phyloP scores from a whole-genome alignment of 1,140 invertebrate genomes.

The Trichogramma pretiosum region DNA sequence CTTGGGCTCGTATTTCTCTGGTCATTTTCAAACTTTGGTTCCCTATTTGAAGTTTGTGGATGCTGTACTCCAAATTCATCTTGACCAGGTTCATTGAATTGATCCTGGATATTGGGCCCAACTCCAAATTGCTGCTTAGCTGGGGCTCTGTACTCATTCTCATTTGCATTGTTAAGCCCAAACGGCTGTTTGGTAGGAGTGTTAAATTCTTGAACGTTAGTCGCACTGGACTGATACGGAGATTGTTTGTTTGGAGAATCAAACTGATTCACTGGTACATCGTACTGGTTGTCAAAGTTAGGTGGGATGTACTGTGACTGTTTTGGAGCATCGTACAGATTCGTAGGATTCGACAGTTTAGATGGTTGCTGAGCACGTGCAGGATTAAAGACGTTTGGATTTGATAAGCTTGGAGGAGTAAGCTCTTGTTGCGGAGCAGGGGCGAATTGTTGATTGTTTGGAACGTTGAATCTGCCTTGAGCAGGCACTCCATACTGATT shows the following conservation, averaged over 20 bases:
- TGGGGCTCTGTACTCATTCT: no score
- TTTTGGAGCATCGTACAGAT: conserved; percentile 12
- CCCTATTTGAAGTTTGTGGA: no score
- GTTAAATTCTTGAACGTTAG: no score
- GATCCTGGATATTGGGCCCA: not conserved
- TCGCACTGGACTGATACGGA: no score
- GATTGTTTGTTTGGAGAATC: no score
- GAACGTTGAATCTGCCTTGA: conserved; percentile 6
- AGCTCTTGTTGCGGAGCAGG: conserved; percentile 19
- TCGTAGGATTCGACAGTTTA: conserved; percentile 27
- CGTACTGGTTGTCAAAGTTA: conserved; percentile 10
- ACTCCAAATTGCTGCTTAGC: conserved; percentile 17
- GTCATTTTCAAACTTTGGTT: no score
- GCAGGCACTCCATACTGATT: no score
- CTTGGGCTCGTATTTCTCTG: no score
- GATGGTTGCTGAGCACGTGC: conserved; percentile 20
- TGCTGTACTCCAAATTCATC: not conserved
- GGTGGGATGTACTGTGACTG: conserved; percentile 18
- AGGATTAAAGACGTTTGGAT: no score
- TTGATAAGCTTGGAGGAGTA: no score
- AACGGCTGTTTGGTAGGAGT: no score
- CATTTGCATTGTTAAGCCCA: no score
- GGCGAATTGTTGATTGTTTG: not conserved
- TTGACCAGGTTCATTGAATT: not conserved
- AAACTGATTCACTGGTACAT: conserved; percentile 16